Evolutionary conservation across 2,113 vertebrate genomes (phyloP), one percentile per base, ranked within the genome.

Genomic region (Rhadina sibilatrix): DNA sequence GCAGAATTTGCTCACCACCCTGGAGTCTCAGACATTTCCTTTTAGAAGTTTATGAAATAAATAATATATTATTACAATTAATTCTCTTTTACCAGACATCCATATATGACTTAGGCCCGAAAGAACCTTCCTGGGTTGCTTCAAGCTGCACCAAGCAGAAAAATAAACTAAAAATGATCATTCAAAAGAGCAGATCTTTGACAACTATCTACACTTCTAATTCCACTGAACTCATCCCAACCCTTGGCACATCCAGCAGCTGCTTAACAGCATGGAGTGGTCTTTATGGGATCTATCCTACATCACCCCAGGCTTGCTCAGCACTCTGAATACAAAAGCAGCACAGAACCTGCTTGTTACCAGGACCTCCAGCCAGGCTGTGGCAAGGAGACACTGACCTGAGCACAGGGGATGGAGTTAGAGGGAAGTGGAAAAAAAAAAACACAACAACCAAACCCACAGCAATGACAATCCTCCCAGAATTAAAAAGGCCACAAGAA

Each of bases 401-500:
- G 30, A 80, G 50, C 40, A 66, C 42, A 54, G n/a, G 18, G 50
- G 52, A 88, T 3, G 2, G 76, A 86, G 24, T 16, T 9, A 50
- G 44, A 81, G 21, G 44, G 30, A 63, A 75, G 31, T 38, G 21
- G 21, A 4, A 2, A 17, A 60, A 69, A 7, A 28, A 57, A 54
- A 20, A 9, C 10, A 25, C 38, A 25, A 19, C 31, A 30, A 31
- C 19, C 30, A 35, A 19, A 8, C n/a, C 12, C n/a, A 59, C 22
- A 53, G 78, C 78, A 47, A 40, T 71, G 82, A 95, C 86, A 92
- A 83, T 63, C 64, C 68, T 78, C 50, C 64, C 68, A 66, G 83
- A 90, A 94, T 92, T 95, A 86, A 94, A 83, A 96, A 93, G 83
- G 76, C 92, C 88, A 49, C 76, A 33, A 78, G 93, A 96, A 94